Evolutionary conservation across 2,113 vertebrate genomes (phyloP).

Genomic region (Procavia capensis): DNA sequence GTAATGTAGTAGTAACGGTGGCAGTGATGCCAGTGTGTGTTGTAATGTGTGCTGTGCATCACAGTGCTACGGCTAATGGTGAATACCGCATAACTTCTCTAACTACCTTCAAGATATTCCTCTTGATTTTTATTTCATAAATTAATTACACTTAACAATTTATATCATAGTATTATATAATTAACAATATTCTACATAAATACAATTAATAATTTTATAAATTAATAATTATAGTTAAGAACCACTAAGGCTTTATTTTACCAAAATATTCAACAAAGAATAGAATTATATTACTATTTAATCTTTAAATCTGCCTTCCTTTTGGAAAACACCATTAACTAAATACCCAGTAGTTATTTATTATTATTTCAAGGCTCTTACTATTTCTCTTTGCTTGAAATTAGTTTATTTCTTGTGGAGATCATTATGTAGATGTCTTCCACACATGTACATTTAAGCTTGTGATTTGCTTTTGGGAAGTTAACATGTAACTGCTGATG

Average conservation of each 20-base stretch:
- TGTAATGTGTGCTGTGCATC: not conserved
- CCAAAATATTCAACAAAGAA: slow-evolving; percentile 51
- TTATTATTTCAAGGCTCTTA: not conserved
- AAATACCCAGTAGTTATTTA: not conserved
- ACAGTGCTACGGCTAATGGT: not conserved
- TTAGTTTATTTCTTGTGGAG: not conserved
- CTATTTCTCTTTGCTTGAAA: slow-evolving; percentile 11
- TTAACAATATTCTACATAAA: too few relatives aligned
- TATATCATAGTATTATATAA: too few relatives aligned
- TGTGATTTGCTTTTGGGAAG: not conserved
- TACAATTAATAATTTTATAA: too few relatives aligned
- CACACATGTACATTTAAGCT: not conserved
- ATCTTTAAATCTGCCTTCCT: slow-evolving; percentile 36
- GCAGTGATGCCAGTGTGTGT: too few relatives aligned
- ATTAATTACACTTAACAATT: too few relatives aligned
- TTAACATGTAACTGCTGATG: not conserved
- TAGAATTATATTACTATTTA: not conserved
- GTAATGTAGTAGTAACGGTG: too few relatives aligned
- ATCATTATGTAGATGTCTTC: not conserved
- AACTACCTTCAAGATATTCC: not conserved
- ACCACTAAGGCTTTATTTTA: slow-evolving; percentile 9
- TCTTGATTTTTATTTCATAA: slow-evolving; percentile 1
- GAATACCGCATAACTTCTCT: not conserved
- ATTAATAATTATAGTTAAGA: slow-evolving; percentile 33
- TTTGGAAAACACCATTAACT: not conserved